A percentile compares a stretch with the other conserved stretches of the same genome.
Conservation (phyloP, 2,888 invertebrate species). For the Andrena haemorrhoa region DNA sequence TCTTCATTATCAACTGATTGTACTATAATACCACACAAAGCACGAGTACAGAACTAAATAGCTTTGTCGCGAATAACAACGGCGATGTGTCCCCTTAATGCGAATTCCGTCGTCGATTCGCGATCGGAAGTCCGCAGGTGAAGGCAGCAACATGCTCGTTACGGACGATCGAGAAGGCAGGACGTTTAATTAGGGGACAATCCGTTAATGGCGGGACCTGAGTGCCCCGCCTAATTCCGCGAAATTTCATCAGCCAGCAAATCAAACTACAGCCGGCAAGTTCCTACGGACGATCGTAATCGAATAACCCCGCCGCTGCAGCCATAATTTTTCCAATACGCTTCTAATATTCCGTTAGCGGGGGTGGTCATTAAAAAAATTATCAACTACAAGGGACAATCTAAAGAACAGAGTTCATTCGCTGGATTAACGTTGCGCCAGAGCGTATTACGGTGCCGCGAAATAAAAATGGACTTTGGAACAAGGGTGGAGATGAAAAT, state of each 20-base stretch:
- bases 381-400: neutral
- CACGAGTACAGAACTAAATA: neutral
- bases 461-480: neutral
- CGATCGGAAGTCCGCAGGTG: neutral
- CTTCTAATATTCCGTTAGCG: constrained; percentile 13
- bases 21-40: too few species aligned
- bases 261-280: constrained; percentile 40
- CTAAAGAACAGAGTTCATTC: neutral
- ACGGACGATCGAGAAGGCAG: constrained; percentile 31
- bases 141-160: constrained; percentile 21
- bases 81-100: neutral
- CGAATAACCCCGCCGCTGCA: constrained; percentile 35
- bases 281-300: constrained; percentile 48
- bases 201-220: constrained; percentile 53
- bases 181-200: constrained; percentile 63
- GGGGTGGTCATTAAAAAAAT: constrained; percentile 31
- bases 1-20: too few species aligned
- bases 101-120: neutral
- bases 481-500: too few species aligned
- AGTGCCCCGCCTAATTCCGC: constrained; percentile 50
- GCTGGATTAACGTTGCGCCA: neutral
- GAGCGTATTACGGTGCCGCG: too few species aligned
- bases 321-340: constrained; percentile 44
- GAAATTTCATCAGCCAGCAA: constrained; percentile 57
- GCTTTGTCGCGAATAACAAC: neutral